phyloP scores from a whole-genome alignment of 2,113 vertebrate genomes.

The Gymnocephalus cernua region DNA sequence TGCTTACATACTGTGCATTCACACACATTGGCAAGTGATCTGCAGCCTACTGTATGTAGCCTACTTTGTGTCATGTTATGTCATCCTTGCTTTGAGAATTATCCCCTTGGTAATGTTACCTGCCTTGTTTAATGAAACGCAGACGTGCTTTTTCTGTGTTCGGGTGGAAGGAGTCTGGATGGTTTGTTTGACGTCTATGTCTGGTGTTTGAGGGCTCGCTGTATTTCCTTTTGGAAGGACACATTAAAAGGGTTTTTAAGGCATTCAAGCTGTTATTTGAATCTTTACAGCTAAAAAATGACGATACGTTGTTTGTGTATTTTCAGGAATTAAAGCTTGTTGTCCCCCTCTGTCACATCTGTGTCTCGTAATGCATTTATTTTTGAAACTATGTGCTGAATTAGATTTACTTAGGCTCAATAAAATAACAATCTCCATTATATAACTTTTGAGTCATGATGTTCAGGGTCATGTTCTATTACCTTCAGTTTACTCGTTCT shows the following conservation, averaged over 20 bases:
- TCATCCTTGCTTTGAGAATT: background rate
- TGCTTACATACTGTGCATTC: background rate
- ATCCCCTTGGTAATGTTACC: background rate
- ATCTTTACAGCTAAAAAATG: background rate
- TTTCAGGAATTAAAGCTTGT: background rate
- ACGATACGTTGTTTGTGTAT: background rate
- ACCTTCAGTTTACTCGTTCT: background rate
- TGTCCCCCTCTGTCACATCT: background rate
- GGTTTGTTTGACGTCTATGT: conserved; percentile 40
- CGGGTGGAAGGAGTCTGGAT: conserved; percentile 20
- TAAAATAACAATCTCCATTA: background rate
- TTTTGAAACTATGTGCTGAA: background rate
- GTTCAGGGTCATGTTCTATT: background rate
- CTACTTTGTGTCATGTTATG: background rate
- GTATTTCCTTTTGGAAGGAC: conserved; percentile 9
- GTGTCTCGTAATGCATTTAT: background rate
- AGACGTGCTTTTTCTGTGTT: conserved; percentile 14
- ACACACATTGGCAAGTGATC: background rate
- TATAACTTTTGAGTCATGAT: background rate
- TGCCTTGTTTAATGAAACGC: conserved; percentile 26
- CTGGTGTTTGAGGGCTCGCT: background rate
- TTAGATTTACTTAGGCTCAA: background rate
- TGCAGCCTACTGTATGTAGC: background rate
- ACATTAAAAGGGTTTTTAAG: background rate
- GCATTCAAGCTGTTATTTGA: background rate